Percentiles rank a stretch among this genome's conserved stretches.
Evolutionary conservation across 2,888 invertebrate species (phyloP).

Genomic region (Polymixis flavicincta): DNA sequence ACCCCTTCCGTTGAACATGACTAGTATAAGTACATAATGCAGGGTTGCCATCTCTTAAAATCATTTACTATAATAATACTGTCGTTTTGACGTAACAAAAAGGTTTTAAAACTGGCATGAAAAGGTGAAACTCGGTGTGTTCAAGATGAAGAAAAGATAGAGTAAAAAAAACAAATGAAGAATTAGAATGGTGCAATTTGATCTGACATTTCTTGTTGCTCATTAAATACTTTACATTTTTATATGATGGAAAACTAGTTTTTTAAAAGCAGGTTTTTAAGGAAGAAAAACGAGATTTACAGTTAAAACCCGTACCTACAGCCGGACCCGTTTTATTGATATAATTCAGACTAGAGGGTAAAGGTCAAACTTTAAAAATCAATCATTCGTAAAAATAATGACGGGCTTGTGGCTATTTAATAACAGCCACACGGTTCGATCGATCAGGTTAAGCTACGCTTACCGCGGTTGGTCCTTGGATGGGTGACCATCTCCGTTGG

Average conservation of each 20-base stretch:
- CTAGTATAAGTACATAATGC: conserved; percentile 51
- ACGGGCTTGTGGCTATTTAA: too few relatives aligned
- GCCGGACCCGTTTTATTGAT: not conserved
- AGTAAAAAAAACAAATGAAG: not conserved
- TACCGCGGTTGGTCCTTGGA: too few relatives aligned
- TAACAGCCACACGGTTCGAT: too few relatives aligned
- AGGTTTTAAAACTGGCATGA: not conserved
- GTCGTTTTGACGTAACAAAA: not conserved
- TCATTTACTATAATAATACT: conserved; percentile 23
- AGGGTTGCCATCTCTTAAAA: conserved; percentile 36
- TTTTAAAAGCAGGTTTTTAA: too few relatives aligned
- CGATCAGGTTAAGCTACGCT: too few relatives aligned
- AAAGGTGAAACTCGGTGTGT: not conserved
- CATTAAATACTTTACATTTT: not conserved
- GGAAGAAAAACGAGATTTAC: not conserved
- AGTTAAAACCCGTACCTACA: not conserved
- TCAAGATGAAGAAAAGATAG: not conserved
- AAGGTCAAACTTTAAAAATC: not conserved
- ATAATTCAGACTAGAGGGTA: not conserved
- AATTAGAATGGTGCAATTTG: not conserved
- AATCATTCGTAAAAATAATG: too few relatives aligned
- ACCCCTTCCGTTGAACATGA: conserved; percentile 38
- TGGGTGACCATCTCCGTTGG: too few relatives aligned
- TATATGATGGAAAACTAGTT: too few relatives aligned
- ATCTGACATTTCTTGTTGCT: not conserved